Evolutionary conservation across 30 jellyfish, hydroid and myxozoan species (phyloP), one percentile per base, ranked within the genome.

Genomic region (Aurelia coerulea): DNA sequence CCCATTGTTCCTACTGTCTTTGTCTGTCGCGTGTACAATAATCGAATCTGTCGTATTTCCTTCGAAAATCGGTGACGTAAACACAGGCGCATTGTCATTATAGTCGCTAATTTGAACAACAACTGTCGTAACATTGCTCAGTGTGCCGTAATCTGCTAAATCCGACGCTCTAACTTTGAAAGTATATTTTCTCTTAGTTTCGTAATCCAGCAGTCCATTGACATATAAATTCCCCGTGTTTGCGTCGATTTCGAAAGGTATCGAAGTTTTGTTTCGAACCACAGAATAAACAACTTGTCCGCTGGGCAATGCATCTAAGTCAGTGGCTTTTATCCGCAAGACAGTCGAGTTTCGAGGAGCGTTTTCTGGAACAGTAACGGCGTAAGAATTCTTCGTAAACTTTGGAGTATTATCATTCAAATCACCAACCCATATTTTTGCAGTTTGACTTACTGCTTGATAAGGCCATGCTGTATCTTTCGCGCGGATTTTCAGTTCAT

Each of bases 61-160:
- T 65, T 87, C 90, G 59, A 91, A 95, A 53, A 95, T 88, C 32
- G 95, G 89, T 16, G 89, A 69, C 29, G 88, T 2, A 64, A 95
- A 95, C 69, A 79, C 76, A 11, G 99, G 99, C 6, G 90, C 83
- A 78, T 95, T 95, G 81, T 95, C 99, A 62, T 95, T 95, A 65
- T 62, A 54, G 76, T 95, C 99, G 17, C 79, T 87, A n/a, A 95
- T 79, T 23, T 69, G 63, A 5, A 95, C 74, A 9, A 39, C 68
- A 64, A 95, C 98, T 18, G 67, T 39, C 16, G 84, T 76, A 19
- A 58, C 39, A 10, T 62, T 72, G 39, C 70, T 33, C 35, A 75
- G 80, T 62, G 41, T 67, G 16, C 89, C 97, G 76, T 81, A 88
- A 2, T 83, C 86, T 18, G 97, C 92, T 62, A 54, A 7, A 65